Base-by-base conservation (phyloP, 2,888 invertebrate genomes). In the Apamea anceps region DNA sequence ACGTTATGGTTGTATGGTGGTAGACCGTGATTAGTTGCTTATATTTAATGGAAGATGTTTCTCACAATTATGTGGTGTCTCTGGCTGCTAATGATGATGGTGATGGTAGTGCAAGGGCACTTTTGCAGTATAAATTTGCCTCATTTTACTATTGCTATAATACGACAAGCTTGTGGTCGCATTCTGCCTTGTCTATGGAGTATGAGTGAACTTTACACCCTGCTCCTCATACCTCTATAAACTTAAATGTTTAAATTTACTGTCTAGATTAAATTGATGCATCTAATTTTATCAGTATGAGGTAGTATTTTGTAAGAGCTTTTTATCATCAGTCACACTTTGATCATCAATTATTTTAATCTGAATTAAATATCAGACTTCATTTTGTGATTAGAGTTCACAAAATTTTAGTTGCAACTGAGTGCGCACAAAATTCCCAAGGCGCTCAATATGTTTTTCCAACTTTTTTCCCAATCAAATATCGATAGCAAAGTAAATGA, bases 1-100 rank as follows among this genome's bases (percentile, higher is more conserved):
- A 70, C 28, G 45, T 37, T 65, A 74, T 15, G 32, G 70, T 73
- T 73, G 68, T 48, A 73, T 62, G n/a, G n/a, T 51, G 25, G 18
- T 66, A 25, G 42, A 18, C 18, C 15, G 18, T n/a, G 25, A 57
- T 77, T 63, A 77, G 25, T 82, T 57, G 42, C 12, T 32, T 66
- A 28, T 21, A 32, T 60, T 48, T 42, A 32, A 60, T 45, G 18
- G 42, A 10, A n/a, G 32, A 65, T 60, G 42, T 82, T 75, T 32
- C 8, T 62, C 32, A n/a, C 15, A 32, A 51, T 32, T 28, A n/a
- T 42, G 6, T 25, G 13, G 37, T 15, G 1, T 37, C 1, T 51
- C 4, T 67, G 21, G 0, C n/a, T 51, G n/a, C 2, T 25, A 25
- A 37, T 54, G 12, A n/a, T n/a, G n/a, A n/a, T 48, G 5, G 25